Evolutionary conservation across 2,113 vertebrate genomes (phyloP), one percentile per base, ranked within the genome.

Genomic region (Todiramphus chloris): DNA sequence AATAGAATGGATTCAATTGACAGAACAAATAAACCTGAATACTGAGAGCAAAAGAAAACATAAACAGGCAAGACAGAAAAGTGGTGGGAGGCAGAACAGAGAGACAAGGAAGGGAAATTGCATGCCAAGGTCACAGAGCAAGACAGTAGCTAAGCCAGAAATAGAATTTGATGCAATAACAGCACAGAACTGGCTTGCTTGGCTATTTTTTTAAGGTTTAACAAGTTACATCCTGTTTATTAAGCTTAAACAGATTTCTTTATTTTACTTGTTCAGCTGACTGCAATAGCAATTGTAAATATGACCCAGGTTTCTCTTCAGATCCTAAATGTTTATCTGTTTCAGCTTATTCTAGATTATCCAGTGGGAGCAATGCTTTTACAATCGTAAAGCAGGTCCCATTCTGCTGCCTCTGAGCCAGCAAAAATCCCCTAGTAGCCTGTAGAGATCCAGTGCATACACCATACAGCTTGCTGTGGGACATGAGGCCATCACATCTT

Each of bases 1-100:
- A 90, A 75, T 43, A 86, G 60, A 94, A 90, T 30, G 41, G 68
- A 86, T 77, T 88, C 74, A 90, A 93, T 95, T 92, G 92, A 86
- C 85, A 95, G 85, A 87, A 81, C 41, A 95, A 96, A 96, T 96
- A 96, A 95, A 93, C 56, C 76, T 83, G 75, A 92, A 83, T 86
- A 77, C 31, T 88, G 50, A 88, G 55, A 86, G 63, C 1, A 5
- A 96, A 63, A 80, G 25, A 77, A 94, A 94, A 86, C 60, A 30
- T 90, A 95, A 95, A 80, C n/a, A 94, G 74, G 63, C 67, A 97
- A 74, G 94, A 93, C 82, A 93, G 79, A 96, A 81, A 84, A 93
- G 82, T 86, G 33, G 85, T 93, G 85, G 81, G 90, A 95, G 82
- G 83, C 67, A 88, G 59, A 93, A 83, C 37, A 77, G 68, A 74